A percentile compares a stretch with the other conserved stretches of the same genome.
phyloP scores from a whole-genome alignment of 2,113 vertebrate genomes.

The Ochotona curzoniae region DNA sequence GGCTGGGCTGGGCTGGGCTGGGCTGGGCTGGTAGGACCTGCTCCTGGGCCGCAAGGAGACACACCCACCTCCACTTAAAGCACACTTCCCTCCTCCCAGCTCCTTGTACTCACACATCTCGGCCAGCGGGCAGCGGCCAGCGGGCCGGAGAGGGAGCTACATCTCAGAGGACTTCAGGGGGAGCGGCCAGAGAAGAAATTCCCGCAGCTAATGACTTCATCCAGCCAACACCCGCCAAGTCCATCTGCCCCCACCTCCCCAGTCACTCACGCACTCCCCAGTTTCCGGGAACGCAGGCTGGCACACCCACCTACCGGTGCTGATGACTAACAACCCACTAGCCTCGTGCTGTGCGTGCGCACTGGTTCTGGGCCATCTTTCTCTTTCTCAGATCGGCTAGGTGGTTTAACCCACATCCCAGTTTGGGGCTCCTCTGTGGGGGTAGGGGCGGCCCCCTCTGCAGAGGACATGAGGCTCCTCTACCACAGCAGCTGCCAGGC shows the following conservation, averaged over 20 bases:
- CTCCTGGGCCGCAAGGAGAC: conserved; percentile 44
- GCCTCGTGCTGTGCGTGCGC: background rate
- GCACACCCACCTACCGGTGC: conserved; percentile 38
- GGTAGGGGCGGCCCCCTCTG: background rate
- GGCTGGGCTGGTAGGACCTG: conserved; percentile 72
- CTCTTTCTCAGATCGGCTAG: conserved; percentile 8
- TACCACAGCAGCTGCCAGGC: background rate
- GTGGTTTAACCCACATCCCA: background rate
- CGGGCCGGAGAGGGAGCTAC: background rate
- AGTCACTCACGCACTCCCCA: background rate
- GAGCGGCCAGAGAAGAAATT: background rate
- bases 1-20: conserved; percentile 49
- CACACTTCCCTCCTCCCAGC: background rate
- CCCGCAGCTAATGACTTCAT: background rate
- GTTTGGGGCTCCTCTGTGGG: background rate
- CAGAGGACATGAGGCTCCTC: background rate
- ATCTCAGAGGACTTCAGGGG: background rate
- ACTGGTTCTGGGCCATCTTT: background rate
- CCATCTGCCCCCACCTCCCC: background rate
- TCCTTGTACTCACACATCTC: conserved; percentile 1
- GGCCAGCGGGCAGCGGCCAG: background rate
- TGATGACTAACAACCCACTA: conserved; percentile 75
- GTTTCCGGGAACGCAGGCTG: conserved; percentile 64
- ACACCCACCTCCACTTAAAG: conserved; percentile 51
- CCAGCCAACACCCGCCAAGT: background rate